These are phyloP conservation scores for Stegodyphus mimosarum DNA, from an alignment of 1,140 invertebrate species.

Conservation along the genomic window DNA sequence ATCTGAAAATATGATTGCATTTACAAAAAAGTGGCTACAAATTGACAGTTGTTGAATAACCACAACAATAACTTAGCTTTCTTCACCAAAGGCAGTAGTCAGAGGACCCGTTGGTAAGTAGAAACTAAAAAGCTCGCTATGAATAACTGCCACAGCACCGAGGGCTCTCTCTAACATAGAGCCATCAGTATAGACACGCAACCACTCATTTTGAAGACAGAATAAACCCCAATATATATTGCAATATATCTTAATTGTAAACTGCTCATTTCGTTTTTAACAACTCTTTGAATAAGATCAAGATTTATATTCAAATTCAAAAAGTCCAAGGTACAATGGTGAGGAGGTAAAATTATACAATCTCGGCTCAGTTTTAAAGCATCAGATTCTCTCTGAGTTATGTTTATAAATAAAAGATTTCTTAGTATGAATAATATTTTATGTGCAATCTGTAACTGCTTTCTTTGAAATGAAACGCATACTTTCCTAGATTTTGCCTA, in stretches of 20 bases:
- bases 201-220: neutral
- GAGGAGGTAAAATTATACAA: neutral
- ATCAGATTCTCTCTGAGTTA: no score
- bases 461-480: no score
- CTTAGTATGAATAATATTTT: no score
- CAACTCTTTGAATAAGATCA: neutral
- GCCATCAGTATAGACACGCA: neutral
- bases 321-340: neutral
- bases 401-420: no score
- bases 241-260: neutral
- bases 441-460: no score
- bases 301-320: constrained; percentile 3
- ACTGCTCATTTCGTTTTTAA: neutral
- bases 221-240: neutral
- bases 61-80: neutral
- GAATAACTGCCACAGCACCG: neutral
- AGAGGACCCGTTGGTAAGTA: neutral
- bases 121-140: neutral
- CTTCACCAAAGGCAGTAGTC: neutral
- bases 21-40: neutral
- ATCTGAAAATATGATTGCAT: neutral
- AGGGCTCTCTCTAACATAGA: neutral
- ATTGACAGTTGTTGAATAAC: neutral
- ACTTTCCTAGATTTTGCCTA: no score
- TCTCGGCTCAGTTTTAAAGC: no score